phyloP scores from a whole-genome alignment of 2,797 vertebrate genomes.

The Anabacerthia variegaticeps region DNA sequence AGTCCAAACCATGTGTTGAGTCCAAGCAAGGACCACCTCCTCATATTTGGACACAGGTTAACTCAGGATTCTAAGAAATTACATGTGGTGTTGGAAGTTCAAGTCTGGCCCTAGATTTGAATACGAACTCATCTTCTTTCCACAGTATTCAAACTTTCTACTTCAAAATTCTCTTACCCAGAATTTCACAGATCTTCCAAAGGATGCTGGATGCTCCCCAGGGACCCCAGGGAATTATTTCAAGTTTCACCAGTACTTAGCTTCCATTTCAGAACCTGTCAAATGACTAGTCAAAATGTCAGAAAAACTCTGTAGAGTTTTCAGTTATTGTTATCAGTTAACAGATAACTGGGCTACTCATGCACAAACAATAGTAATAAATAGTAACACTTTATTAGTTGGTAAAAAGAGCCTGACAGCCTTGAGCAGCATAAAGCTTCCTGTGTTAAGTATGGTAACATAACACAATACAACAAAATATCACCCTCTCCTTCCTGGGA shows the following conservation, averaged over 20 bases:
- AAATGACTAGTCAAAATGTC: neutral
- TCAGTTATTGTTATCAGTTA: neutral
- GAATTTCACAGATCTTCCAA: neutral
- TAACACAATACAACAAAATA: neutral
- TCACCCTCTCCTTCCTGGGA: neutral
- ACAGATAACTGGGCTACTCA: neutral
- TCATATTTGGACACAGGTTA: neutral
- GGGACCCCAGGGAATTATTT: neutral
- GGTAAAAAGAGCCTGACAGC: neutral
- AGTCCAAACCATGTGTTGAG: neutral
- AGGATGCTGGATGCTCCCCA: neutral
- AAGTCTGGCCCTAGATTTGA: neutral
- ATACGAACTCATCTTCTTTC: neutral
- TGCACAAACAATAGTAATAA: neutral
- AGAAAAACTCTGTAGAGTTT: neutral
- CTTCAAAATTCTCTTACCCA: neutral
- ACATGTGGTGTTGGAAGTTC: neutral
- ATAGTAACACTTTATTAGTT: neutral
- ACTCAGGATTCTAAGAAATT: neutral
- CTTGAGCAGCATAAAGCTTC: neutral
- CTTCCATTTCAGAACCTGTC: neutral
- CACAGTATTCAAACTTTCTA: neutral
- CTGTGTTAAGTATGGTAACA: neutral
- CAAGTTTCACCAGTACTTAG: neutral
- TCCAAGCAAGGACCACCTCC: neutral